Base-by-base conservation (phyloP, 2,113 vertebrate genomes). In the Phaethornis superciliosus region DNA sequence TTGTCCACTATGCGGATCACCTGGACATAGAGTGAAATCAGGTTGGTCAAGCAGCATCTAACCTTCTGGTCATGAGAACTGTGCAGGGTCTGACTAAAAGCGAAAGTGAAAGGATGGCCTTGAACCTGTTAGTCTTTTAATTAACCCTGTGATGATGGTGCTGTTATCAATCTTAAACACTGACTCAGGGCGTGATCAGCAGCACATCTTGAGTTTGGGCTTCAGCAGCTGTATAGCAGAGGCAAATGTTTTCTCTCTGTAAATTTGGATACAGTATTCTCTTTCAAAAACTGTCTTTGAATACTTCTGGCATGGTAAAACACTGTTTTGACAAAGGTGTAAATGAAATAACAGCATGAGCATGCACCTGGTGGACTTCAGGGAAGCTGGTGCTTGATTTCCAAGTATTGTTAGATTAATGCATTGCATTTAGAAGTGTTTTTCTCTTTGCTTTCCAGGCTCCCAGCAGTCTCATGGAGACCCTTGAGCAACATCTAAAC, bases 391-490 rank as follows among this genome's bases (percentile, higher is more conserved):
- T 44, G 52, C 9, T 92, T n/a, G 55, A 27, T 75, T 74, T 85
- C 54, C 15, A 7, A 65, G 27, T 21, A 9, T 27, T 2, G 0
- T 35, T 33, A 51, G 14, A 28, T 77, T 12, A 37, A 6, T 70
- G 28, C 67, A 72, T 2, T 28, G 4, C 51, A 15, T 46, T 89
- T 64, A 94, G 52, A 24, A 86, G 32, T 90, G 68, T 91, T 58
- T 81, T 95, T 97, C 40, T 89, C 81, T 97, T 97, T 88, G 69
- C 81, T 90, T 97, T 97, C 52, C 96, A 99, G 99, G 99, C 99
- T 96, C 99, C 99, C 42, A 99, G 99, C 97, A 99, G 99, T 98
- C 99, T 99, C 90, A 98, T 99, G 98, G 99, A 99, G 97, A 99
- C 99, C 56, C 98, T 99, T 94, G 99, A 99, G 96, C 99, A 99